Evolutionary conservation across 2,888 invertebrate genomes (phyloP), one percentile per base, ranked within the genome.

Genomic region (Neoaliturus tenellus): DNA sequence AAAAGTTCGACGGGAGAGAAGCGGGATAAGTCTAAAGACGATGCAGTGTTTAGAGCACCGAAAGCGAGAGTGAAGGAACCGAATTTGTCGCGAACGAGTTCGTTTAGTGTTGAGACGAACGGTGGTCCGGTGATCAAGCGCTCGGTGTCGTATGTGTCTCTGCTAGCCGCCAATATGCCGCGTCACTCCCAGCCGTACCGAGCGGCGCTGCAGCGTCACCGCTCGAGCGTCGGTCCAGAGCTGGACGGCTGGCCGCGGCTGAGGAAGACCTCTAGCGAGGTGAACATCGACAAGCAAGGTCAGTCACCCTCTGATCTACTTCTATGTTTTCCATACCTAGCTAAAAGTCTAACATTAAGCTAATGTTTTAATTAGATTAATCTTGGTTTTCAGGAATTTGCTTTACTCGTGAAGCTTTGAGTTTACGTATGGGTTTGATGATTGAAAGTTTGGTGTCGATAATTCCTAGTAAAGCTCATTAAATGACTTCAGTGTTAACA

Each of bases 71-170:
- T 75, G 14, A 73, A 71, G 41, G 85, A 82, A 55, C 82, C 85
- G 1, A 80, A 80, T 35, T 31, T 84, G 1, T 55, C 78, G n/a
- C 81, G 85, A 51, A 83, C 80, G 8, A 83, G 67, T 67, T 85
- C 85, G n/a, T 81, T 85, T 62, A 81, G 51, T 41, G 67, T 73
- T 5, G 81, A 83, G 44, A 81, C 81, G 14, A 83, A 83, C 48
- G 35, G 20, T 5, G 86, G 58, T 85, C 86, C 25, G 83, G 90
- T 89, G 86, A 90, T 92, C 10, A 91, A 91, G 83, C 88, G 91
- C 85, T 91, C 91, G 0, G 91, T 90, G 86, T 91, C 91, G 6
- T 90, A 91, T 85, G 88, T 91, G 8, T 90, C 91, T 3, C 85
- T 91, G 58, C 73, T 87, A 23, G 87, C 86, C 10, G 84, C 81